Conservation (phyloP, 2,888 invertebrate species). For the Scaptomyza parva region DNA sequence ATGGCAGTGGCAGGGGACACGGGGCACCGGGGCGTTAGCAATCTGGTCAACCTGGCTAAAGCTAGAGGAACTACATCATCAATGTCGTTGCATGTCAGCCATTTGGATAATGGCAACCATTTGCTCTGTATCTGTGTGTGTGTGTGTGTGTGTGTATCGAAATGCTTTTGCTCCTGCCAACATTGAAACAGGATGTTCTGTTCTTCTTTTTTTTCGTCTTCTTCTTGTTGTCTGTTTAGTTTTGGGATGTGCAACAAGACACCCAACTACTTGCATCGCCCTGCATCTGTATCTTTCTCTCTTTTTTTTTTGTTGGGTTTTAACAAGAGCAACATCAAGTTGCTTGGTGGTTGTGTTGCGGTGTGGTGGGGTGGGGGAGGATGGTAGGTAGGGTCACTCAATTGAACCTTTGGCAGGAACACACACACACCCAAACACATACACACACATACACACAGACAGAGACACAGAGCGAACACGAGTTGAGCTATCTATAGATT, state of each 20-base stretch:
- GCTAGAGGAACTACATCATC: conserved; percentile 65
- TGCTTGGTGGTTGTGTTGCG: too few relatives aligned
- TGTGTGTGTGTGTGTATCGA: conserved; percentile 39
- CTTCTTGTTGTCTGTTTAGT: conserved; percentile 22
- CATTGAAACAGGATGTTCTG: conserved; percentile 52
- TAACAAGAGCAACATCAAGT: conserved; percentile 43
- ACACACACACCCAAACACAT: conserved; percentile 19
- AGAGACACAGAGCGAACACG: conserved; percentile 3
- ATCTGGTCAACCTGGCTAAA: conserved; percentile 31
- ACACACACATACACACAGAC: too few relatives aligned
- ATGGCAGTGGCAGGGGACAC: conserved; percentile 15
- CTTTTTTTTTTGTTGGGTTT: too few relatives aligned
- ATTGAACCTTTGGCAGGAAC: conserved; percentile 35
- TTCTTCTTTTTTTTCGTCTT: conserved; percentile 9
- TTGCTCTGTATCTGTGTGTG: conserved; percentile 31
- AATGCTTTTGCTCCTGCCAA: conserved; percentile 45
- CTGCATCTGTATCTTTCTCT: conserved; percentile 2
- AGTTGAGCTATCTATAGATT: conserved; percentile 40
- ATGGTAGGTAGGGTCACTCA: conserved; percentile 25
- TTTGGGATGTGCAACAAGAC: conserved; percentile 59
- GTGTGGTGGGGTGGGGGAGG: background rate
- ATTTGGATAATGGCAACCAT: conserved; percentile 74
- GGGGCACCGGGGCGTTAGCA: background rate
- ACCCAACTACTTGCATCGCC: conserved; percentile 28
- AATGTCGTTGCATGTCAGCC: conserved; percentile 78